Evolutionary conservation across 2,888 invertebrate genomes (phyloP).

Genomic region (Chouioia cunea): DNA sequence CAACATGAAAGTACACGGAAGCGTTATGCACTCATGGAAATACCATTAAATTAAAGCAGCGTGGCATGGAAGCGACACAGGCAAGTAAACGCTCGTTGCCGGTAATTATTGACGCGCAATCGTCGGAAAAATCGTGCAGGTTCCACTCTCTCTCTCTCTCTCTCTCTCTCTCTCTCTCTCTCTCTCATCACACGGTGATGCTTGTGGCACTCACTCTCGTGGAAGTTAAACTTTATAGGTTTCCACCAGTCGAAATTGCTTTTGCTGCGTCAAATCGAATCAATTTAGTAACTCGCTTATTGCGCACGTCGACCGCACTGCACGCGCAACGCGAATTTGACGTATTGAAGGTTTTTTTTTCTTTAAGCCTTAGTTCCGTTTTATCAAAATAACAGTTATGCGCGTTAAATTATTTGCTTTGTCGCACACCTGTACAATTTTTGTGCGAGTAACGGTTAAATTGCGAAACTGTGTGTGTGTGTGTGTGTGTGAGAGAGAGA

Average conservation of each 20-base stretch:
- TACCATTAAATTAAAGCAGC: too few species aligned
- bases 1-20: too few species aligned
- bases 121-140: neutral
- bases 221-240: constrained; percentile 22
- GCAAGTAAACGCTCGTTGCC: neutral
- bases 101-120: neutral
- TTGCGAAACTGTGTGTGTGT: neutral
- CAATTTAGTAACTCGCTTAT: constrained; percentile 36
- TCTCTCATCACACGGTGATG: too few species aligned
- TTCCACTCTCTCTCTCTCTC: too few species aligned
- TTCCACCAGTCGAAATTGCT: constrained; percentile 16
- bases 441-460: too few species aligned
- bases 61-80: too few species aligned
- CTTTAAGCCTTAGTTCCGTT: neutral
- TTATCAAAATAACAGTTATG: neutral
- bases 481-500: neutral
- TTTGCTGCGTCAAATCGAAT: constrained; percentile 24
- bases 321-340: constrained; percentile 6
- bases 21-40: too few species aligned
- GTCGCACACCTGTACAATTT: too few species aligned
- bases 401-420: too few species aligned
- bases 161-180: too few species aligned
- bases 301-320: constrained; percentile 9
- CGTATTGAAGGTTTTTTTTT: neutral
- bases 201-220: too few species aligned